A percentile compares a stretch with the other conserved stretches of the same genome.
phyloP scores from a whole-genome alignment of 1,140 invertebrate genomes.

The Hyphantria cunea region DNA sequence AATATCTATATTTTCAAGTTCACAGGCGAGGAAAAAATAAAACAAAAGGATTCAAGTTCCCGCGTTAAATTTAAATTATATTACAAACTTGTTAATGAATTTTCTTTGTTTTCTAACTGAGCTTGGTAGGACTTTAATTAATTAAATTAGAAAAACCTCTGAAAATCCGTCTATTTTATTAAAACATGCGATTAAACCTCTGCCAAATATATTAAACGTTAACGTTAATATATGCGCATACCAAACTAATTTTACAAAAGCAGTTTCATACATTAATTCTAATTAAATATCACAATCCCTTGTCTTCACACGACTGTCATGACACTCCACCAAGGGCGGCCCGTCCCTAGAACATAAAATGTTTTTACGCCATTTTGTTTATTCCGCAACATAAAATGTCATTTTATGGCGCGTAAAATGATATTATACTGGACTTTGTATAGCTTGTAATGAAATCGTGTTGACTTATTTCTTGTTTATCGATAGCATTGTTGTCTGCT shows the following conservation, averaged over 20 bases:
- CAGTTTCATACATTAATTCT: conserved; percentile 22
- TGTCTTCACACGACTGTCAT: conserved; percentile 18
- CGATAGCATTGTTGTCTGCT: too few species aligned
- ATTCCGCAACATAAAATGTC: conserved; percentile 18
- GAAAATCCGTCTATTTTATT: too few species aligned
- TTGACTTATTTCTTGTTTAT: too few species aligned
- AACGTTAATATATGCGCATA: background rate
- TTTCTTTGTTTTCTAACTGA: too few species aligned
- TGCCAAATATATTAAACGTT: background rate
- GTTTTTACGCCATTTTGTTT: conserved; percentile 21
- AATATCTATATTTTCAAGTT: too few species aligned
- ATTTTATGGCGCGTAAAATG: conserved; percentile 20
- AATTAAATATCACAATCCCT: conserved; percentile 28
- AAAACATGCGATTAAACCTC: too few species aligned
- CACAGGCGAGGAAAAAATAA: too few species aligned
- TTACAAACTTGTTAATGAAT: too few species aligned
- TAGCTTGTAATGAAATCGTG: background rate
- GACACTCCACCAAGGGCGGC: conserved; percentile 6
- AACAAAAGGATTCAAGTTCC: too few species aligned
- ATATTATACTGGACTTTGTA: background rate
- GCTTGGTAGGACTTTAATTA: too few species aligned
- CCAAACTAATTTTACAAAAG: conserved; percentile 8
- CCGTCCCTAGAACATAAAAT: conserved; percentile 20
- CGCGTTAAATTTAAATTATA: too few species aligned
- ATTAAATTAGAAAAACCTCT: too few species aligned